Conservation (phyloP, 2,113 vertebrate genomes). For the Cervus canadensis region DNA sequence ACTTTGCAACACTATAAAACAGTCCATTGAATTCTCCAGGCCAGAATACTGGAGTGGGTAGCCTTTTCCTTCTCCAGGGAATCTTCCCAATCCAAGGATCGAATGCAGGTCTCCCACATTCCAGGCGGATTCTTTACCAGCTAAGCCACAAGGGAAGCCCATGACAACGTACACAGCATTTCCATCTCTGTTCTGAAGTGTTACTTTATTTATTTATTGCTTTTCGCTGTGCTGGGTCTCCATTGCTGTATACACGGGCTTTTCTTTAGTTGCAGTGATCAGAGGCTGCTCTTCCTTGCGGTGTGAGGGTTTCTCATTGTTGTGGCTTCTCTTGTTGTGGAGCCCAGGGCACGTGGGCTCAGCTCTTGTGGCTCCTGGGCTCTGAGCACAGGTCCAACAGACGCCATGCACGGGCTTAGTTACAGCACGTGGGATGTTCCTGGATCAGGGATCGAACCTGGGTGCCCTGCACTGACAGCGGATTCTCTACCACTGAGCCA, state of each 20-base stretch:
- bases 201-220: background rate
- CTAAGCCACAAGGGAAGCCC: background rate
- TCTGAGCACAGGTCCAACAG: background rate
- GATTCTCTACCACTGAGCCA: background rate
- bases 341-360: background rate
- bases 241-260: background rate
- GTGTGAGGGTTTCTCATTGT: background rate
- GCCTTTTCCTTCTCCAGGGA: background rate
- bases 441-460: background rate
- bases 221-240: background rate
- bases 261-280: background rate
- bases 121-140: background rate
- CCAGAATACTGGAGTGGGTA: background rate
- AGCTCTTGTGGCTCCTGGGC: background rate
- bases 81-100: background rate
- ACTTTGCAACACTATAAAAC: background rate
- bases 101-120: background rate
- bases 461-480: background rate
- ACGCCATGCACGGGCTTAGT: fast-evolving
- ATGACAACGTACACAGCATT: background rate
- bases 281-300: background rate
- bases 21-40: background rate
- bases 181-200: background rate
- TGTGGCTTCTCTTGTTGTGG: background rate
- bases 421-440: background rate